phyloP scores from a whole-genome alignment of 1,140 invertebrate species.

The Atta cephalotes region DNA sequence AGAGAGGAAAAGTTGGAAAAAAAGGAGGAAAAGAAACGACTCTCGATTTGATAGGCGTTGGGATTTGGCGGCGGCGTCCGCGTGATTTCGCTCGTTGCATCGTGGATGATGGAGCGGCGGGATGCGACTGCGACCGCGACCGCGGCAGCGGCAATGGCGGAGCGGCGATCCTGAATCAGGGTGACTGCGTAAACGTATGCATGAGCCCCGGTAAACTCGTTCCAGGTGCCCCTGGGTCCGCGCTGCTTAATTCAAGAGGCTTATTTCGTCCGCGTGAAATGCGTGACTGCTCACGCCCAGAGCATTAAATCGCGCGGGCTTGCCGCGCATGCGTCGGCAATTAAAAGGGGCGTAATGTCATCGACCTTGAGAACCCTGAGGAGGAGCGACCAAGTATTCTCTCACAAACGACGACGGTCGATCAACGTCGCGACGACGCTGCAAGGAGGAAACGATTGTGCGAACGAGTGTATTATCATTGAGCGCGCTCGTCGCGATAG shows the following conservation, averaged over 20 bases:
- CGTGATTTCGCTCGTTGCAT: neutral
- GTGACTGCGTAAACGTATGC: slow-evolving; percentile 71
- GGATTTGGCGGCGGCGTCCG: slow-evolving; percentile 30
- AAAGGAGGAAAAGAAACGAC: neutral
- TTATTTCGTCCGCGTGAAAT: slow-evolving; percentile 66
- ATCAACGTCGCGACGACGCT: slow-evolving; percentile 49
- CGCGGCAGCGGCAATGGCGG: neutral
- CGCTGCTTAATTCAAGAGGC: slow-evolving; percentile 70
- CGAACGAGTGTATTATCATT: slow-evolving; percentile 43
- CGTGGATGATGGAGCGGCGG: slow-evolving; percentile 17
- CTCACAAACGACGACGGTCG: slow-evolving; percentile 49
- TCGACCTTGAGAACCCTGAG: slow-evolving; percentile 64
- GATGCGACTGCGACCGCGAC: slow-evolving; percentile 1
- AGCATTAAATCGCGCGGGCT: slow-evolving; percentile 59
- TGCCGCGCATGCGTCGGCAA: slow-evolving; percentile 65
- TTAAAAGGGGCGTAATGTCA: slow-evolving; percentile 70
- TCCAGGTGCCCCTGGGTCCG: slow-evolving; percentile 57
- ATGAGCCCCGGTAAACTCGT: slow-evolving; percentile 72
- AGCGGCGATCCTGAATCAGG: slow-evolving; percentile 59
- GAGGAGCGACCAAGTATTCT: slow-evolving; percentile 54
- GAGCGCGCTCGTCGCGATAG: slow-evolving; percentile 18
- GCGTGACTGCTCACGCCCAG: slow-evolving; percentile 63
- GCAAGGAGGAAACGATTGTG: slow-evolving; percentile 44
- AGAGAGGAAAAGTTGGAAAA: no score
- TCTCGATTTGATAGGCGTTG: slow-evolving; percentile 23